phyloP scores from a whole-genome alignment of 2,888 invertebrate genomes.

The Temnothorax ravouxi region DNA sequence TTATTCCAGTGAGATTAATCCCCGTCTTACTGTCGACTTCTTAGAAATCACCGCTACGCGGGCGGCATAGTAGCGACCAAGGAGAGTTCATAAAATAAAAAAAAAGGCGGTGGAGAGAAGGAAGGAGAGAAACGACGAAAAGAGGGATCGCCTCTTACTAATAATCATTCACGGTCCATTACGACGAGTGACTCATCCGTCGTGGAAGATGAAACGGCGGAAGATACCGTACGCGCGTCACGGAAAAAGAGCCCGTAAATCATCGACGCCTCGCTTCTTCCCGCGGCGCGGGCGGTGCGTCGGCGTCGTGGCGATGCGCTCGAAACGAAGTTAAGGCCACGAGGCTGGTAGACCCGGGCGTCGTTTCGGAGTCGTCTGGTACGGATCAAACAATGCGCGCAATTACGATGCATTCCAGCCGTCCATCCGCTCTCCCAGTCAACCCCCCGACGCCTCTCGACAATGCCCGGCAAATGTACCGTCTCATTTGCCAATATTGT shows the following conservation, averaged over 20 bases:
- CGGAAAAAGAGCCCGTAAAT: slow-evolving; percentile 71
- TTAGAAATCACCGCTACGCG: slow-evolving; percentile 59
- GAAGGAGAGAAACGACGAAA: slow-evolving; percentile 40
- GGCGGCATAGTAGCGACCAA: slow-evolving; percentile 11
- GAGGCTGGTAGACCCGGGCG: slow-evolving; percentile 52
- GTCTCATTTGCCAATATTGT: slow-evolving; percentile 86
- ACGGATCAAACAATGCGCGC: slow-evolving; percentile 85
- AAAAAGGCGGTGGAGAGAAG: not conserved
- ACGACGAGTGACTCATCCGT: slow-evolving; percentile 76
- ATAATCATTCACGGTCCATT: slow-evolving; percentile 81
- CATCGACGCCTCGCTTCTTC: slow-evolving; percentile 67
- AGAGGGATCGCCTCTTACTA: slow-evolving; percentile 64
- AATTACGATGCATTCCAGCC: slow-evolving; percentile 82
- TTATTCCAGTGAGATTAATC: slow-evolving; percentile 71
- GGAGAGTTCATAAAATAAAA: not conserved
- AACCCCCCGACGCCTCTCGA: slow-evolving; percentile 80
- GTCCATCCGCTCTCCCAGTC: slow-evolving; percentile 65
- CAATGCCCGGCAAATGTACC: slow-evolving; percentile 84
- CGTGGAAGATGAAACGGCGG: slow-evolving; percentile 55
- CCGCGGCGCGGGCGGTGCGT: slow-evolving; percentile 4
- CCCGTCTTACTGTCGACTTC: slow-evolving; percentile 49
- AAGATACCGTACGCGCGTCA: slow-evolving; percentile 14
- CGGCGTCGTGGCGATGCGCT: slow-evolving; percentile 20
- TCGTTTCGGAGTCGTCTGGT: slow-evolving; percentile 79
- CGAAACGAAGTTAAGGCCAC: slow-evolving; percentile 63